phyloP scores from a whole-genome alignment of 2,797 vertebrate species.

The Fistularia commersonii region DNA sequence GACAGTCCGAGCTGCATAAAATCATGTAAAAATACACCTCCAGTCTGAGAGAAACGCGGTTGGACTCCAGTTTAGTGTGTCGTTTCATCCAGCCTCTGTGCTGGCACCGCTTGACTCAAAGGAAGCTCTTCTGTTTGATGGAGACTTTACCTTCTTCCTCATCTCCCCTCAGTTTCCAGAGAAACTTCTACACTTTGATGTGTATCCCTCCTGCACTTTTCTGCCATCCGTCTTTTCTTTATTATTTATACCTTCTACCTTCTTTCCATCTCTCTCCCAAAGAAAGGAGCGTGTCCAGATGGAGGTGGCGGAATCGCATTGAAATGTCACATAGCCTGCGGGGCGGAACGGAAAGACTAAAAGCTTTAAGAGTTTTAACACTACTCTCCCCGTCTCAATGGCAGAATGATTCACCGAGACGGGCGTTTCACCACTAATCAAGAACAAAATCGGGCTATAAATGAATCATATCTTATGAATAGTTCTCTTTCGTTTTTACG shows the following conservation, averaged over 20 bases:
- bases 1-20: conserved; percentile 22
- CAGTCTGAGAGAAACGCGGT: conserved; percentile 39
- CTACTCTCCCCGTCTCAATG: conserved; percentile 5
- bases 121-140: conserved; percentile 64
- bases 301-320: conserved; percentile 50
- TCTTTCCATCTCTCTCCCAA: conserved; percentile 25
- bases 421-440: conserved; percentile 11
- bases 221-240: conserved; percentile 51
- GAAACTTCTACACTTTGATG: conserved; percentile 62
- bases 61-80: conserved; percentile 62
- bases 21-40: conserved; percentile 44
- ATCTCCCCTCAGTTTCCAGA: conserved; percentile 55
- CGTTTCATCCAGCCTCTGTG: conserved; percentile 62
- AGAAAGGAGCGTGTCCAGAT: conserved; percentile 48
- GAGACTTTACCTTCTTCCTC: conserved; percentile 62
- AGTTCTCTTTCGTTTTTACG: too few species aligned
- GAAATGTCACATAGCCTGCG: conserved; percentile 30
- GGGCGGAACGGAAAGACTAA: conserved; percentile 14
- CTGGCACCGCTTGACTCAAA: conserved; percentile 64
- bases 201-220: conserved; percentile 48
- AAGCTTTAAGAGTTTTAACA: conserved; percentile 8
- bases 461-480: too few species aligned
- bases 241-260: conserved; percentile 15
- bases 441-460: not conserved
- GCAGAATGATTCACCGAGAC: conserved; percentile 1